Base-by-base conservation (phyloP, 2,888 invertebrate species). In the Liopterus haemorrhoidalis region DNA sequence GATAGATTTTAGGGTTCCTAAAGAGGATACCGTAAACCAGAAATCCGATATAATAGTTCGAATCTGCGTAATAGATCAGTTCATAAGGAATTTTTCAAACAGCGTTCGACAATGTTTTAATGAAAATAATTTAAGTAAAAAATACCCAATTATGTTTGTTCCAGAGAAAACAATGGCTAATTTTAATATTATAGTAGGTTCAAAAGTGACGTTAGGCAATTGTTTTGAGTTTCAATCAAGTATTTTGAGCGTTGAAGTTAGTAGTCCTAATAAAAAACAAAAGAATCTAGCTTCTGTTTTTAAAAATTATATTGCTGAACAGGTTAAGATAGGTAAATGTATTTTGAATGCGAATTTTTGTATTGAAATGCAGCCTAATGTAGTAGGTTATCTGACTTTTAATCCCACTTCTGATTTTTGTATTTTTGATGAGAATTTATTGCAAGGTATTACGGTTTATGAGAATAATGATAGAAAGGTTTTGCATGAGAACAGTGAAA, bases 291-390 rank as follows among this genome's bases (percentile, higher is more conserved):
- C 74, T 45, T 69, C 72, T 41, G 67, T 60, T 41, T 74, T 78
- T 53, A 75, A 76, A 56, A 65, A 62, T 42, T 74, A 70, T 58
- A 68, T 78, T 1, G 69, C 73, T 14, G 66, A 71, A 11, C 70
- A 62, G 50, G 72, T 72, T 45, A 69, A 67, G 1, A 67, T 70
- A 2, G 68, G 71, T 51, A 69, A 69, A 59, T 66, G 78, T 33
- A 55, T 79, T 2, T 67, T 82, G 18, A 81, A 79, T 60, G 68
- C 75, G 38, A 66, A 69, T 8, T 63, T 75, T 50, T 62, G 69
- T 0, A 69, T 78, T 44, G 67, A 72, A 41, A 70, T 75, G 49
- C 55, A 54, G 2, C 61, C 63, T 14, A 45, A 45, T 39, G 32
- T 39, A 11, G 19, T 25, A 32, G 31, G 38, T 32, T 19, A 21